phyloP scores from a whole-genome alignment of 2,113 vertebrate species.

The Pteropus alecto region DNA sequence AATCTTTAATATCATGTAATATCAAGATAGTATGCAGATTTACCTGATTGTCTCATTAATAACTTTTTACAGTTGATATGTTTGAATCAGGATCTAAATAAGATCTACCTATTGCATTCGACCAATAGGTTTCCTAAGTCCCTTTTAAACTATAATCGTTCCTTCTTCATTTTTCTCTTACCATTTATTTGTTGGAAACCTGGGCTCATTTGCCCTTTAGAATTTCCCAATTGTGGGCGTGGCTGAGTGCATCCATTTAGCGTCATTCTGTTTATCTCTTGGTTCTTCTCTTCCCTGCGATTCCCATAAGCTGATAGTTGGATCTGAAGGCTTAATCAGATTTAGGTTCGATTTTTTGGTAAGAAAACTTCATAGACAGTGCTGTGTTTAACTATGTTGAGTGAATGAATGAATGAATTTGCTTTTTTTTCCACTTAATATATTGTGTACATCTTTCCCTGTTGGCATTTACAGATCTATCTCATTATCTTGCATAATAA shows the following conservation, averaged over 20 bases:
- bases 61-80: conserved; percentile 20
- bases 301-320: conserved; percentile 30
- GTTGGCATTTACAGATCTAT: not conserved
- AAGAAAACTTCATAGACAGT: not conserved
- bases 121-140: not conserved
- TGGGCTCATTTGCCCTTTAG: not conserved
- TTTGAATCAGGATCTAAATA: conserved; percentile 40
- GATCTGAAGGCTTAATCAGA: conserved; percentile 27
- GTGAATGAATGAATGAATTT: not conserved
- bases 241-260: conserved; percentile 4
- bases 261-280: conserved; percentile 3
- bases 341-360: conserved; percentile 27
- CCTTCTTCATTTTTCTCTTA: conserved; percentile 21
- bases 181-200: conserved; percentile 35
- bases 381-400: conserved; percentile 1
- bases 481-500: not conserved
- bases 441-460: not conserved
- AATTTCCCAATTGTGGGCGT: conserved; percentile 7
- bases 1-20: conserved; percentile 25
- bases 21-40: not conserved
- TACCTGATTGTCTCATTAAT: conserved; percentile 10
- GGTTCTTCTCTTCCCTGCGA: conserved; percentile 6
- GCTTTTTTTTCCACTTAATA: conserved; percentile 2
- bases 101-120: not conserved
- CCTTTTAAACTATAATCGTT: conserved; percentile 30